Base-by-base conservation (phyloP, 2,888 invertebrate species). In the Athalia rosae region DNA sequence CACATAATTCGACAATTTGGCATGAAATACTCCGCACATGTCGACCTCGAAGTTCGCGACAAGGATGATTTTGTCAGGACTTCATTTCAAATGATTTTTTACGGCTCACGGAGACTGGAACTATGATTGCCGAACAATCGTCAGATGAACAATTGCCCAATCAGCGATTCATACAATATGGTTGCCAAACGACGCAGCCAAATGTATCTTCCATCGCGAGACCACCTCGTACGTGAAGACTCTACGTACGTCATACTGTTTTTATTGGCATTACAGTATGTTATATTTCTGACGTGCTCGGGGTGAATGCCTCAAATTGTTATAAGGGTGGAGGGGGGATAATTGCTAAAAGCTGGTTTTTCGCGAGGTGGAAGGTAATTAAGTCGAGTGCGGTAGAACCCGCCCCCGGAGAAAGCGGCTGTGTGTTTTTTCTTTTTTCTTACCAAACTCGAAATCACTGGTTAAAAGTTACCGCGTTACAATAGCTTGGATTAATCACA, bases 331-430 rank as follows among this genome's bases (percentile, higher is more conserved):
- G 71, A 8, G 13, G 71, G 71, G 13, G 71, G 69, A 56, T 71
- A 58, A 56, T 56, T 71, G 56, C n/a, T 45, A 43, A 71, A 71
- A 56, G 71, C 71, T 71, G 71, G 45, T 56, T 71, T 71, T 11
- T 3, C 43, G 28, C 28, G 28, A 28, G 28, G 28, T 28, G 28
- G 28, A 13, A 11, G 41, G 45, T 58, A 71, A 43, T 9, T 56
- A 58, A 71, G 58, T 58, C 71, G 28, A 67, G 41, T 28, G 28
- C 53, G 28, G 67, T 4, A 50, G 41, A 67, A 15, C n/a, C 66
- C 66, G 66, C 13, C 66, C 3, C 15, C 11, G 53, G 48, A 50
- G 28, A 13, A 64, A 67, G 41, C 9, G 0, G 28, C 53, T 50
- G 50, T 9, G 9, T 7, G 53, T n/a, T 53, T 67, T 4, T n/a